Evolutionary conservation across 2,888 invertebrate species (phyloP).

Genomic region (Platycheirus albimanus): DNA sequence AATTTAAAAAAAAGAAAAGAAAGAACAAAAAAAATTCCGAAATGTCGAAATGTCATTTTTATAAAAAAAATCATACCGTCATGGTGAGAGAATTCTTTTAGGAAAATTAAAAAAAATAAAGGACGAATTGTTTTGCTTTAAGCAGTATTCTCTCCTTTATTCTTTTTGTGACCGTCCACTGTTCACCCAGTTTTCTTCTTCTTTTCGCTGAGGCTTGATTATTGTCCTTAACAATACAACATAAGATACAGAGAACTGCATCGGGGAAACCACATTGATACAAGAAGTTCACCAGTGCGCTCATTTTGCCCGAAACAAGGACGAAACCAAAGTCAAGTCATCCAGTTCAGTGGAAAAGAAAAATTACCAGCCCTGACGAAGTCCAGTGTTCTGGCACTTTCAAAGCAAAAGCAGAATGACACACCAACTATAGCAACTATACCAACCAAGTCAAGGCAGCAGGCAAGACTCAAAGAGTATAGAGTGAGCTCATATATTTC

Average conservation of each 20-base stretch:
- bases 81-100: constrained; percentile 49
- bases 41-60: constrained; percentile 48
- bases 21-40: constrained; percentile 46
- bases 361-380: constrained; percentile 53
- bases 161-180: no score
- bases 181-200: constrained; percentile 32
- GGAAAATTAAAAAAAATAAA: constrained; percentile 59
- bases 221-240: constrained; percentile 33
- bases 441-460: constrained; percentile 12
- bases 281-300: constrained; percentile 28
- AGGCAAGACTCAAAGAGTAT: no score
- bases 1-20: background rate
- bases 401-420: constrained; percentile 28
- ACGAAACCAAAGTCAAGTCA: constrained; percentile 61
- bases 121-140: constrained; percentile 33
- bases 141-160: background rate
- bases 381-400: constrained; percentile 56
- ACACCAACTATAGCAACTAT: no score
- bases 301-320: constrained; percentile 38
- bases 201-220: constrained; percentile 27
- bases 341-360: constrained; percentile 52
- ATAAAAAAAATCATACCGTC: background rate
- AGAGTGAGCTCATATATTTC: constrained; percentile 34
- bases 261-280: constrained; percentile 52
- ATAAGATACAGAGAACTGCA: constrained; percentile 14